Conservation (phyloP, 2,113 vertebrate species). For the Tragelaphus strepsiceros region DNA sequence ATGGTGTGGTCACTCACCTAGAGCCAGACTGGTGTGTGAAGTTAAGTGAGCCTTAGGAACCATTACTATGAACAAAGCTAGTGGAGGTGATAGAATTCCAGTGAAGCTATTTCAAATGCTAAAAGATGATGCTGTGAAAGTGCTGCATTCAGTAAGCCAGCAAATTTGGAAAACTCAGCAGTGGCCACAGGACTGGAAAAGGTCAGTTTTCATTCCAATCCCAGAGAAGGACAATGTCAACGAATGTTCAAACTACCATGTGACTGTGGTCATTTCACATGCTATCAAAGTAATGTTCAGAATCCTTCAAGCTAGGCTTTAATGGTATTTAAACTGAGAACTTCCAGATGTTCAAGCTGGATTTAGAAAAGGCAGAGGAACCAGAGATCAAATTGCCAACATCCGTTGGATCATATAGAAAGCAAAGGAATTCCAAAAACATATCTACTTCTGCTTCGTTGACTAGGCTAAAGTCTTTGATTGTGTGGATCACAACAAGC, state of each 20-base stretch:
- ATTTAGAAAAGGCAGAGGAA: background rate
- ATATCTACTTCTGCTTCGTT: background rate
- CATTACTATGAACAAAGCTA: background rate
- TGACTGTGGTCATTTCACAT: background rate
- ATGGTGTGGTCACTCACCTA: background rate
- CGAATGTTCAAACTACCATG: background rate
- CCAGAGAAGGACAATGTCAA: background rate
- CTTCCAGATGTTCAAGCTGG: background rate
- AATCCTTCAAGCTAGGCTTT: background rate
- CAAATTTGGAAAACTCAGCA: background rate
- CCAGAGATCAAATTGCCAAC: background rate
- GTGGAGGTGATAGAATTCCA: background rate
- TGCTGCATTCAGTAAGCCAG: background rate
- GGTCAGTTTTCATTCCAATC: background rate
- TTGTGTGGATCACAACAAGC: background rate
- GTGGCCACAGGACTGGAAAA: background rate
- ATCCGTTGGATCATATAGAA: background rate
- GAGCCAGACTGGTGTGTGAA: background rate
- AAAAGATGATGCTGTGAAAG: background rate
- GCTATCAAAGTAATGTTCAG: background rate
- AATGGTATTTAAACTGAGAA: background rate
- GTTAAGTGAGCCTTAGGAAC: background rate
- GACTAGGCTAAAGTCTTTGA: background rate
- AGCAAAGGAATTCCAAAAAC: background rate
- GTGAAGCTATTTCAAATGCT: background rate